Base-by-base conservation (phyloP, 2,797 vertebrate genomes). In the Notamacropus eugenii region DNA sequence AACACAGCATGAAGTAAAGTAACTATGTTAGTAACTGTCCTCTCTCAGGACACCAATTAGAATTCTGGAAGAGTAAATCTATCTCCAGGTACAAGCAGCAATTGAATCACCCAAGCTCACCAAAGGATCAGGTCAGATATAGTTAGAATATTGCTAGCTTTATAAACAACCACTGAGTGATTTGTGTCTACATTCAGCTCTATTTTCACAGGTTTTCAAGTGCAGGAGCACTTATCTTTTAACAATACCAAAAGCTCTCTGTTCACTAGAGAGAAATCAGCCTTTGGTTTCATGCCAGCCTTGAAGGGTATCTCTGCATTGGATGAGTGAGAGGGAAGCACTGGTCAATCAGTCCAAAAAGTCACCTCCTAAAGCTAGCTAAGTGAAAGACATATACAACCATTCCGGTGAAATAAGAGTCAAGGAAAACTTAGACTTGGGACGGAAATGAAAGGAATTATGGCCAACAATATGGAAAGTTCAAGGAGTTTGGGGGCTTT, bases 91-190 rank as follows among this genome's bases (percentile, higher is more conserved):
- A 97, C 95, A 97, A 95, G 8, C 0, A 97, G 97, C 95, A 97
- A 96, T 97, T 96, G 96, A 98, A 97, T 98, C 96, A 97, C 87
- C 91, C 82, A 6, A 90, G 95, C 95, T 98, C 40, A 90, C 97
- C 94, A 95, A 98, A 98, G 92, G 93, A 97, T 96, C 97, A 96
- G 95, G 95, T 90, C 96, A 55, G 95, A 96, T 95, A 97, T 97
- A 96, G 97, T 97, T 97, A 97, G 95, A 96, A 95, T 95, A 96
- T 95, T 24, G 24, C 40, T 50, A 50, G 74, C 24, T 46, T 87
- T 93, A 97, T 97, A 97, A 97, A 98, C 96, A 95, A 97, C 96
- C 96, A 95, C 94, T 97, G 96, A 55, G 96, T 93, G 96, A 96
- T 96, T 96, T 97, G 95, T 95, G 90, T 98, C 96, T 97, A 94